phyloP scores from a whole-genome alignment of 2,888 invertebrate species.

The Polymixis lichenea region DNA sequence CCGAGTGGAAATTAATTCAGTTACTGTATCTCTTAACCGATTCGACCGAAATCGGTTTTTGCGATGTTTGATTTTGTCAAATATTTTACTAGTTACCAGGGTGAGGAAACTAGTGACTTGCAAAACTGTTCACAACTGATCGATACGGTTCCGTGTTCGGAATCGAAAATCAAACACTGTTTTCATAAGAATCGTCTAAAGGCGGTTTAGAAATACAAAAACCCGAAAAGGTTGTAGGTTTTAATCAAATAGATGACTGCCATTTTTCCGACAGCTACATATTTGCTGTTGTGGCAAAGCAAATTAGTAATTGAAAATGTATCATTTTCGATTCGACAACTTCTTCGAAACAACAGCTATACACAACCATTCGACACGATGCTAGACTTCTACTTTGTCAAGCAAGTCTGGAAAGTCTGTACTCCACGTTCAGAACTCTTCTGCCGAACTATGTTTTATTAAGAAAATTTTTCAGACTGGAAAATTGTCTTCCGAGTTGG shows the following conservation, averaged over 20 bases:
- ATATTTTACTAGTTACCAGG: neutral
- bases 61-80: slow-evolving; percentile 3
- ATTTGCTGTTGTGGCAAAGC: neutral
- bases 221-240: neutral
- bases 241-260: neutral
- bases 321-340: no score
- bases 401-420: no score
- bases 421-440: no score
- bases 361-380: no score
- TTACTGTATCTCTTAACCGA: slow-evolving; percentile 16
- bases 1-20: slow-evolving; percentile 47
- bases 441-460: no score
- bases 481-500: no score
- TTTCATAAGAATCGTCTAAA: neutral
- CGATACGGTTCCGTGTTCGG: neutral
- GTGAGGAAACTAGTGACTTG: neutral
- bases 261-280: neutral
- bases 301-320: no score
- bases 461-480: no score
- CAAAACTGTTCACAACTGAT: neutral
- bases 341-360: no score
- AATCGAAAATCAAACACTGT: neutral
- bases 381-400: no score
- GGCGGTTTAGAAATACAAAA: neutral
- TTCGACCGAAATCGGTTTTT: slow-evolving; percentile 28